These are phyloP conservation scores for Poeciliopsis retropinna DNA, from an alignment of 2,113 vertebrate genomes.

Conservation along the genomic window DNA sequence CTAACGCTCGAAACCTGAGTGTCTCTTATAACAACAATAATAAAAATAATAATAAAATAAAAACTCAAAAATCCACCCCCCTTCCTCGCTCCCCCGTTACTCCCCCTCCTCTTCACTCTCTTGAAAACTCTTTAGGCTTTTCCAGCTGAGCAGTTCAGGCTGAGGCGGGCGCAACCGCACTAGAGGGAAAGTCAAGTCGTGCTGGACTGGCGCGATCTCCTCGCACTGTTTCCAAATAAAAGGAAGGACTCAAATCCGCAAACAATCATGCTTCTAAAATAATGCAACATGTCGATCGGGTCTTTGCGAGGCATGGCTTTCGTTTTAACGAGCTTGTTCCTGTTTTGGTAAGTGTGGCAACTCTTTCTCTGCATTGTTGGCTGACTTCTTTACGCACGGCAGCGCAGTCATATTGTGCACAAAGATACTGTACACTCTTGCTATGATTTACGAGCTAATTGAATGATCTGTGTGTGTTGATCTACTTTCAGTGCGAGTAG, in stretches of 20 bases:
- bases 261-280: constrained; percentile 55
- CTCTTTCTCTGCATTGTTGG: constrained; percentile 51
- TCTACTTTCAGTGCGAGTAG: constrained; percentile 78
- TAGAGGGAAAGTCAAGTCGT: constrained; percentile 73
- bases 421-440: constrained; percentile 21
- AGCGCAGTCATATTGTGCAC: background rate
- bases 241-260: constrained; percentile 32
- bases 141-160: constrained; percentile 76
- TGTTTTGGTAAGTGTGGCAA: constrained; percentile 85
- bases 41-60: constrained; percentile 56
- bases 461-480: constrained; percentile 26
- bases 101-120: constrained; percentile 78
- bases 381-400: constrained; percentile 69
- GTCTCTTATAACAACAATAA: constrained; percentile 81
- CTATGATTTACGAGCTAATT: constrained; percentile 6
- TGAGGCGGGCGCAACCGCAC: constrained; percentile 75
- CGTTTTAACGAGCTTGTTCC: constrained; percentile 81
- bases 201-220: constrained; percentile 71
- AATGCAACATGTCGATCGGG: constrained; percentile 72
- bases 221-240: constrained; percentile 65
- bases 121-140: constrained; percentile 82
- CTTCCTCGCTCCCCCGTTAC: constrained; percentile 65
- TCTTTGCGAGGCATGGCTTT: constrained; percentile 83
- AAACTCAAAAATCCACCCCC: too few relatives aligned
- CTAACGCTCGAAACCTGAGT: constrained; percentile 19